Evolutionary conservation across 2,113 vertebrate species (phyloP).

Genomic region (Hirundichthys speculiger): DNA sequence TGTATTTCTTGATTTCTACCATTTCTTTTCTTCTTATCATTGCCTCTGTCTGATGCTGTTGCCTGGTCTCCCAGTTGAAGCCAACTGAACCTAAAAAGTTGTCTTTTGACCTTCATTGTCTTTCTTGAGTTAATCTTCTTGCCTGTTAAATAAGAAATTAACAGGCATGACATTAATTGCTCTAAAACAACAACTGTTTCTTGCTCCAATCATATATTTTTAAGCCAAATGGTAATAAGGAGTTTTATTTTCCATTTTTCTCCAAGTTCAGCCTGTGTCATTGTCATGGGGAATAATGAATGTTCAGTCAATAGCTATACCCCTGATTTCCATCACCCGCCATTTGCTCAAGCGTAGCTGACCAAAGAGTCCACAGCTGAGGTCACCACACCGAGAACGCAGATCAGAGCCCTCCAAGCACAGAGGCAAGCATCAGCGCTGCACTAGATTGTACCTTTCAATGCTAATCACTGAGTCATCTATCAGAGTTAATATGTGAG

Average conservation of each 20-base stretch:
- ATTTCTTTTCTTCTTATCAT: too few species aligned
- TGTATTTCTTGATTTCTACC: too few species aligned
- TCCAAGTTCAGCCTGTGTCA: constrained; percentile 14
- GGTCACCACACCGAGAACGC: constrained; percentile 55
- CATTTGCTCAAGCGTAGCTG: constrained; percentile 50
- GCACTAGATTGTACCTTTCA: constrained; percentile 70
- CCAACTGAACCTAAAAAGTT: too few species aligned
- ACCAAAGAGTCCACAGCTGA: constrained; percentile 61
- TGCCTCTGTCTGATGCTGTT: too few species aligned
- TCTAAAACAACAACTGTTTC: too few species aligned
- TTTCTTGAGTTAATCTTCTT: too few species aligned
- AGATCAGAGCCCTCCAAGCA: constrained; percentile 47
- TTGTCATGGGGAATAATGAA: constrained; percentile 21
- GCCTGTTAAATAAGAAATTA: too few species aligned
- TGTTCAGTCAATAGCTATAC: constrained; percentile 34
- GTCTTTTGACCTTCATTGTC: too few species aligned
- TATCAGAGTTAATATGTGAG: constrained; percentile 82
- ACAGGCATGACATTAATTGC: too few species aligned
- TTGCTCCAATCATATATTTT: neutral
- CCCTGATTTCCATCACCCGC: constrained; percentile 43
- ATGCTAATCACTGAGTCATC: constrained; percentile 78
- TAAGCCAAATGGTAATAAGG: too few species aligned
- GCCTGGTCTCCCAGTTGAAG: too few species aligned
- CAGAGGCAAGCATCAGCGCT: constrained; percentile 44
- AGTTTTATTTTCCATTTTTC: constrained; percentile 1